These are phyloP conservation scores for Microcebus lehilahytsara DNA, from an alignment of 2,113 vertebrate genomes.

Conservation along the genomic window DNA sequence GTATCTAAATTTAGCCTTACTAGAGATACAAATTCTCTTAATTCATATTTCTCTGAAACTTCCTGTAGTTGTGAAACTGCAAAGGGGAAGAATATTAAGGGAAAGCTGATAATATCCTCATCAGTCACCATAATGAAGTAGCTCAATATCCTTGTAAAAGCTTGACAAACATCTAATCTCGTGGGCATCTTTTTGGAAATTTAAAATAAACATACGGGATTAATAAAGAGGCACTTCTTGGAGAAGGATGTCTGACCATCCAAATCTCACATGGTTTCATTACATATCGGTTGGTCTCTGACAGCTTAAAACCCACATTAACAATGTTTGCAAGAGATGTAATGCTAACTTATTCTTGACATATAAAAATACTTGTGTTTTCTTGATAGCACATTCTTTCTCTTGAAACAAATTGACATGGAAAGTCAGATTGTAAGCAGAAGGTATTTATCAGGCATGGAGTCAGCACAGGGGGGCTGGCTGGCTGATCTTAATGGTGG, in stretches of 20 bases:
- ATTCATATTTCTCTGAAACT: not conserved
- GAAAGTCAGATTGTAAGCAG: not conserved
- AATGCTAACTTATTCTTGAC: not conserved
- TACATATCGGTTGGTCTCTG: not conserved
- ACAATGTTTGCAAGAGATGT: not conserved
- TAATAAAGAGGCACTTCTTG: not conserved
- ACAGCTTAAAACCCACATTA: not conserved
- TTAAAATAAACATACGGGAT: not conserved
- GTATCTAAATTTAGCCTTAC: constrained; percentile 6
- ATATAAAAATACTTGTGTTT: not conserved
- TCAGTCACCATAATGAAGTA: not conserved
- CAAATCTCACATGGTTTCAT: not conserved
- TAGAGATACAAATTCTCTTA: not conserved
- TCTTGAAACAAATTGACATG: not conserved
- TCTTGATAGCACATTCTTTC: not conserved
- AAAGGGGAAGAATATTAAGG: not conserved
- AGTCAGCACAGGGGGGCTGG: not conserved
- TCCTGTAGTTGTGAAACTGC: not conserved
- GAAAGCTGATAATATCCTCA: not conserved
- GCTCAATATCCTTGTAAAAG: not conserved
- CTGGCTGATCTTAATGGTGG: not conserved
- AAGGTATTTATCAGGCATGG: not conserved
- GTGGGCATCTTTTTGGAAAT: not conserved
- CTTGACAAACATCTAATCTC: not conserved
- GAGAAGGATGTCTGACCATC: not conserved